These are phyloP conservation scores for Cephalopterus ornatus DNA, from an alignment of 2,113 vertebrate species.

Conservation along the genomic window DNA sequence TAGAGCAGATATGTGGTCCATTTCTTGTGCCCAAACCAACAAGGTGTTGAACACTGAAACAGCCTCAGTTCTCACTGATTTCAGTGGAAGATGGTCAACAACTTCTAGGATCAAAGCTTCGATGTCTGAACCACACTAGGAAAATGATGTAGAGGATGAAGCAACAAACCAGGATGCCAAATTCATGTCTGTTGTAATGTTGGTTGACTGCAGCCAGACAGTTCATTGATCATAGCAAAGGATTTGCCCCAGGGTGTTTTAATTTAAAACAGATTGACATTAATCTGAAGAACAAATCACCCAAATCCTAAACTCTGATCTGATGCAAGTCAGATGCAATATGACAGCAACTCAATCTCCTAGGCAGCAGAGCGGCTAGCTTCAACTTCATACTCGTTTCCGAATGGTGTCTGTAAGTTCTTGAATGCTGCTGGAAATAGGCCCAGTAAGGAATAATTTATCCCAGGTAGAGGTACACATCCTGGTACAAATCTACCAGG, in stretches of 20 bases:
- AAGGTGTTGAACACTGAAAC: neutral
- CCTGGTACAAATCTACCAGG: neutral
- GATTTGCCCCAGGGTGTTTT: slow-evolving; percentile 59
- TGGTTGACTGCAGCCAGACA: slow-evolving; percentile 61
- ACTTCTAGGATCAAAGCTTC: slow-evolving; percentile 1
- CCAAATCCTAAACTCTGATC: slow-evolving; percentile 60
- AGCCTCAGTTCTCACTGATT: neutral
- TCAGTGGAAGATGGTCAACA: neutral
- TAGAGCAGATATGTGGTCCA: neutral
- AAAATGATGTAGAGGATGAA: slow-evolving; percentile 35
- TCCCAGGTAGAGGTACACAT: neutral
- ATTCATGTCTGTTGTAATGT: slow-evolving; percentile 55
- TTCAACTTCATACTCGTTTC: slow-evolving; percentile 39
- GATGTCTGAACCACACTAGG: neutral
- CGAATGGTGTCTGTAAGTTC: neutral
- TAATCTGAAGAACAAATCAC: slow-evolving; percentile 65
- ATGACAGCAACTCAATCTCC: slow-evolving; percentile 63
- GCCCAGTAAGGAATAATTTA: slow-evolving; percentile 9
- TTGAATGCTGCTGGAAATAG: neutral
- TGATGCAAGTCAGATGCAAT: slow-evolving; percentile 63
- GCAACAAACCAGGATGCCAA: slow-evolving; percentile 38
- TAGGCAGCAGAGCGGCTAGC: slow-evolving; percentile 37
- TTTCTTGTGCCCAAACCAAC: neutral
- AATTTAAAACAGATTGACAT: slow-evolving; percentile 67
- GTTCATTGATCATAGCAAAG: slow-evolving; percentile 63